phyloP scores from a whole-genome alignment of 1,140 invertebrate genomes.

The Atta colombica region DNA sequence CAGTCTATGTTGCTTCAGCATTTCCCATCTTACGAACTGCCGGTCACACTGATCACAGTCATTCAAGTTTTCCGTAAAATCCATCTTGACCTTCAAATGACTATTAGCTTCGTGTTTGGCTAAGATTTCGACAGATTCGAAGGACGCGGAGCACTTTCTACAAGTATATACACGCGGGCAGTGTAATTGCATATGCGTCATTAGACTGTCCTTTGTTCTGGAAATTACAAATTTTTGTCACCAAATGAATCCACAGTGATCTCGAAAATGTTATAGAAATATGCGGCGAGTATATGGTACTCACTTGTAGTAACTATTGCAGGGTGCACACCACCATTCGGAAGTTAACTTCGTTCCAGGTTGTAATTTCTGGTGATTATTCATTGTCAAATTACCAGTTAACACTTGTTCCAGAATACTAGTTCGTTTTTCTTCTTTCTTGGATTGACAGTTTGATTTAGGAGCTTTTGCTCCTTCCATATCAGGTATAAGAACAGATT shows the following conservation, averaged over 20 bases:
- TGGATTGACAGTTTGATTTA: constrained; percentile 45
- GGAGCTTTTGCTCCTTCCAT: constrained; percentile 31
- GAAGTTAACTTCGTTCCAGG: constrained; percentile 73
- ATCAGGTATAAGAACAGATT: constrained; percentile 17
- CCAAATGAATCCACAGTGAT: constrained; percentile 10
- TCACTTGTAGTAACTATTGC: constrained; percentile 81
- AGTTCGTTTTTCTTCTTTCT: constrained; percentile 72
- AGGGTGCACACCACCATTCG: constrained; percentile 81
- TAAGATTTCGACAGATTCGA: constrained; percentile 78
- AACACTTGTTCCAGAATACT: constrained; percentile 82
- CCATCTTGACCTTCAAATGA: constrained; percentile 79
- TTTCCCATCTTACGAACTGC: constrained; percentile 82
- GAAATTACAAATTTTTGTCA: constrained; percentile 47
- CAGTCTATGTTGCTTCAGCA: constrained; percentile 80
- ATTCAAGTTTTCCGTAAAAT: constrained; percentile 76
- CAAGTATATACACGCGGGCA: constrained; percentile 80
- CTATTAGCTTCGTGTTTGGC: constrained; percentile 79
- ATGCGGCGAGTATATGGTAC: constrained; percentile 20
- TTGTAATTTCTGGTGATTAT: constrained; percentile 76
- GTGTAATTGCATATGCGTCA: constrained; percentile 79
- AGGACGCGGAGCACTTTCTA: constrained; percentile 77
- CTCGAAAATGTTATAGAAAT: background rate
- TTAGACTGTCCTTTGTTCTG: constrained; percentile 78
- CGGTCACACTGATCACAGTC: constrained; percentile 80
- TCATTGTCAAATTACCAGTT: constrained; percentile 79